Conservation (phyloP, 2,113 vertebrate species). For the Anas platyrhynchos region DNA sequence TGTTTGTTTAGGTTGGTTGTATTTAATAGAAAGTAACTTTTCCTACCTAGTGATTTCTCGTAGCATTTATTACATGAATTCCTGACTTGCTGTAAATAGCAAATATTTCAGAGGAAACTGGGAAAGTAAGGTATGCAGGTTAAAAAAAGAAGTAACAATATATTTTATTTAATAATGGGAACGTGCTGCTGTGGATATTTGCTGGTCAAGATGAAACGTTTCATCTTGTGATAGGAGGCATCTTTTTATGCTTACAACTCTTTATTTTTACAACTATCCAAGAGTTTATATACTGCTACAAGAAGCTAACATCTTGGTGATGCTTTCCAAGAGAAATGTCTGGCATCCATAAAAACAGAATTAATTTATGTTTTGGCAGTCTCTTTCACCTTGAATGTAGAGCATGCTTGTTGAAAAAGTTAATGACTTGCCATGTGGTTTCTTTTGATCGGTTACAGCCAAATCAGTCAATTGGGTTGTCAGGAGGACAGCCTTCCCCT, state of each 20-base stretch:
- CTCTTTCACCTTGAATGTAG: neutral
- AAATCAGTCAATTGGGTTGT: neutral
- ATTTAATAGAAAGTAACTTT: neutral
- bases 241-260: neutral
- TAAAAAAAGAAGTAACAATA: neutral
- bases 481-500: neutral
- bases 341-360: neutral
- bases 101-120: neutral
- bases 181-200: neutral
- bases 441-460: neutral
- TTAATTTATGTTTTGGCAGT: neutral
- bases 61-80: neutral
- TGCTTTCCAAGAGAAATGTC: conserved; percentile 9
- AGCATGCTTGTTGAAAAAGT: neutral
- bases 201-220: neutral
- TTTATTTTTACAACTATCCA: neutral
- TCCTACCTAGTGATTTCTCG: neutral
- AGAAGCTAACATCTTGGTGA: neutral
- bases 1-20: neutral
- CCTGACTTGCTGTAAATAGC: neutral
- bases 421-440: neutral
- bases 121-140: neutral
- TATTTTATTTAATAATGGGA: neutral
- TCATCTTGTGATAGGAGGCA: neutral
- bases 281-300: neutral